A percentile compares a stretch with the other conserved stretches of the same genome.
Conservation (phyloP, 2,797 vertebrate genomes). For the Cossypha dichroa region DNA sequence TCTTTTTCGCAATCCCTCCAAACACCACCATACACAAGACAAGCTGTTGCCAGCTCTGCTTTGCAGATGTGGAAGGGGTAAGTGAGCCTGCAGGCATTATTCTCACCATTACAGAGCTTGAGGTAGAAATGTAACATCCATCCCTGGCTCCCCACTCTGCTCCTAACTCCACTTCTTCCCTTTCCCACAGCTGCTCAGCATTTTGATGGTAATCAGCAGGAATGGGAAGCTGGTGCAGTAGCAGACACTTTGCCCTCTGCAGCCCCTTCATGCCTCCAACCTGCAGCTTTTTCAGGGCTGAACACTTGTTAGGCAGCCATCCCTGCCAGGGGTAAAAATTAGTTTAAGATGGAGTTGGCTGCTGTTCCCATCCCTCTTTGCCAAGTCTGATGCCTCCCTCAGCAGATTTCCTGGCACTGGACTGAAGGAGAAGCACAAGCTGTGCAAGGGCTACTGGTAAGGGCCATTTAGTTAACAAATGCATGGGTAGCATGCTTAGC, state of each 20-base stretch:
- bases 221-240: neutral
- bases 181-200: neutral
- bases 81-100: neutral
- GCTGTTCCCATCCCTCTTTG: neutral
- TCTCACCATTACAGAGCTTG: neutral
- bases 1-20: neutral
- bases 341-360: constrained; percentile 7
- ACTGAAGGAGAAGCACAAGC: neutral
- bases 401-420: neutral
- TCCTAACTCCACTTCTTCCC: neutral
- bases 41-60: neutral
- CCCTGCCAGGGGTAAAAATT: neutral
- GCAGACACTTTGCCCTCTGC: neutral
- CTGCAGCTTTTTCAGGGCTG: neutral
- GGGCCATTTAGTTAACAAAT: neutral
- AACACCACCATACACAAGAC: accelerated
- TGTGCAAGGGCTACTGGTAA: neutral
- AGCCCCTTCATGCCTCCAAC: neutral
- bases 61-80: neutral
- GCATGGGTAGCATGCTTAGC: neutral
- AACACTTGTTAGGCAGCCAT: neutral
- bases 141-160: neutral
- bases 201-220: neutral
- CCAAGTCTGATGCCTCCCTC: neutral
- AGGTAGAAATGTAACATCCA: neutral